Evolutionary conservation across 1,140 invertebrate genomes (phyloP).

Genomic region (Psix sp.): DNA sequence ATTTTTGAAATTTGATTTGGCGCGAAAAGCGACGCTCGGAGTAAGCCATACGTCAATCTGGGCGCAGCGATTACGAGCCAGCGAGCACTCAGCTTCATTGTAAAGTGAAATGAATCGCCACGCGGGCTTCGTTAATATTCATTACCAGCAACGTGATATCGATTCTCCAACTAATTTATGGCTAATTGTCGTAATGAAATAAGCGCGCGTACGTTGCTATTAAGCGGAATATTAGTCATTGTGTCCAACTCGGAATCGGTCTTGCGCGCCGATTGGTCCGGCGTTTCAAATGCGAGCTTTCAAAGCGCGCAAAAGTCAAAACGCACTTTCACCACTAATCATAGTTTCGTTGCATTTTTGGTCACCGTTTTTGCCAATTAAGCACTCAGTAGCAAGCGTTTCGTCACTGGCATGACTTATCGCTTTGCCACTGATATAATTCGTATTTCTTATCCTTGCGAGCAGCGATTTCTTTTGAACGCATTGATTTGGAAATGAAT

Average conservation of each 20-base stretch:
- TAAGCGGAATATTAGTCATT: slow-evolving; percentile 5
- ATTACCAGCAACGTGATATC: slow-evolving; percentile 7
- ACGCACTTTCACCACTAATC: slow-evolving; percentile 2
- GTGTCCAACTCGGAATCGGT: slow-evolving; percentile 1
- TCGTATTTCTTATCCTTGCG: too few relatives aligned
- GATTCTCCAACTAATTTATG: slow-evolving; percentile 4
- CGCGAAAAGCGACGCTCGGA: too few relatives aligned
- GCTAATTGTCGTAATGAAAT: slow-evolving; percentile 16
- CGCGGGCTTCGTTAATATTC: slow-evolving; percentile 10
- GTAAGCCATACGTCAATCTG: too few relatives aligned
- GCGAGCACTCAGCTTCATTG: too few relatives aligned
- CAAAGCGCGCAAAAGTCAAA: too few relatives aligned
- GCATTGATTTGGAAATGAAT: too few relatives aligned
- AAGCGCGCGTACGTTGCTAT: neutral
- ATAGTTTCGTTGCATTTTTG: neutral
- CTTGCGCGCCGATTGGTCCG: too few relatives aligned
- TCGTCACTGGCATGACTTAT: neutral
- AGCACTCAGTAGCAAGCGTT: neutral
- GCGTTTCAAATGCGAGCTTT: too few relatives aligned
- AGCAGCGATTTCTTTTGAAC: too few relatives aligned
- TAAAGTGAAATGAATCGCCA: slow-evolving; percentile 18
- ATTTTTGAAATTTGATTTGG: too few relatives aligned
- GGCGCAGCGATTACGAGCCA: too few relatives aligned
- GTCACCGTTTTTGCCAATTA: neutral
- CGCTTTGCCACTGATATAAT: too few relatives aligned